Evolutionary conservation across 2,113 vertebrate genomes (phyloP), one percentile per base, ranked within the genome.

Genomic region (Pituophis catenifer): DNA sequence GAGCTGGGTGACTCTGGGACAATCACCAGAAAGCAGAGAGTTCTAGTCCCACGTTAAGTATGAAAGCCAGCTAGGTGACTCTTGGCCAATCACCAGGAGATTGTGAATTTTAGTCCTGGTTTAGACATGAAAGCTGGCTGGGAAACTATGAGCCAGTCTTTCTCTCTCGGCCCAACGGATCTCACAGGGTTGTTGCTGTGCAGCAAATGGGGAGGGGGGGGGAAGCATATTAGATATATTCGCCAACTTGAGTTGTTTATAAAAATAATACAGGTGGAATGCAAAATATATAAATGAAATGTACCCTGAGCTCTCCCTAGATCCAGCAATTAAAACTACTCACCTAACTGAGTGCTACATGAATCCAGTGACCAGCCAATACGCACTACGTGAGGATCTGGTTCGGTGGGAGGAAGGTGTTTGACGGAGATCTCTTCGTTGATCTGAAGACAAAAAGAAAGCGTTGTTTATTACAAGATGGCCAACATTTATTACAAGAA

Each of bases 351-450:
- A 21, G 98, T 99, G 97, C 98, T 99, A 95, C 98, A 98, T 87
- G 98, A 97, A 92, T 99, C 98, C 91, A 99, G 96, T 12, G 99
- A 99, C 99, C 99, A 99, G 23, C 99, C 99, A 0, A 99, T 98
- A 26, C 98, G 96, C 91, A 99, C 98, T 11, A 99, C 99, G 0
- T 99, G 99, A 6, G 98, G 99, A 89, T 99, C 98, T 0, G 98
- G 98, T 93, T 99, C 99, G 1, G 97, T 98, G 50, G 98, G 96
- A 1, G 99, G 98, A 50, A 99, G 97, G 93, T 99, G 98, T 95
- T 99, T 99, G 26, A 99, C 98, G 0, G 98, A 97, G 89, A 99
- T 99, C 91, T 99, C 98, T 95, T 99, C 99, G 17, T 98, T 98
- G 92, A 99, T 97, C 99, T 99, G 94, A 59, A 90, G 48, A 62